A percentile compares a stretch with the other conserved stretches of the same genome.
phyloP scores from a whole-genome alignment of 2,888 invertebrate genomes.

The Crocallis elinguaria region DNA sequence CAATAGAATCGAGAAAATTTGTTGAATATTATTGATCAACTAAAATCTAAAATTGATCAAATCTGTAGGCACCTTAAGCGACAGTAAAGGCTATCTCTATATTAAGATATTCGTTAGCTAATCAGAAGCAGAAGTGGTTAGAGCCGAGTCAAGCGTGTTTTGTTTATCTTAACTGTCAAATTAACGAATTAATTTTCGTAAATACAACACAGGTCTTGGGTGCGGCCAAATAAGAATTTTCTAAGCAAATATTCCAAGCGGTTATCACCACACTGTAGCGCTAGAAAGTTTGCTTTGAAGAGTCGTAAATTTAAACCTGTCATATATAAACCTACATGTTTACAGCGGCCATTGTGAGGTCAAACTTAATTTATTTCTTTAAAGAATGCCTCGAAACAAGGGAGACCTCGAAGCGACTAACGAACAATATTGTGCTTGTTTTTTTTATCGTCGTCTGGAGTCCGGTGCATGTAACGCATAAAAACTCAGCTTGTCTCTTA shows the following conservation, averaged over 20 bases:
- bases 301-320: slow-evolving; percentile 59
- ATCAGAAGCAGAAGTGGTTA: slow-evolving; percentile 9
- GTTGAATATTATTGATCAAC: too few relatives aligned
- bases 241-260: slow-evolving; percentile 30
- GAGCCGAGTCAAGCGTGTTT: slow-evolving; percentile 25
- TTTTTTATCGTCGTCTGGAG: slow-evolving; percentile 45
- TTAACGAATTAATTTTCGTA: slow-evolving; percentile 27
- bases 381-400: slow-evolving; percentile 38
- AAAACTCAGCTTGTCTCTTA: slow-evolving; percentile 49
- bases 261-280: slow-evolving; percentile 40
- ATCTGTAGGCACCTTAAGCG: too few relatives aligned
- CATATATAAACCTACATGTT: slow-evolving; percentile 69
- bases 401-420: slow-evolving; percentile 30
- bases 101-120: too few relatives aligned
- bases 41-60: too few relatives aligned
- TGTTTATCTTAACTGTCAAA: slow-evolving; percentile 30
- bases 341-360: slow-evolving; percentile 62
- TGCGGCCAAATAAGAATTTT: slow-evolving; percentile 13
- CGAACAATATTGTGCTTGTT: slow-evolving; percentile 41
- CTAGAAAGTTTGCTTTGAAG: slow-evolving; percentile 36
- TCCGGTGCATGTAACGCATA: slow-evolving; percentile 41
- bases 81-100: background rate
- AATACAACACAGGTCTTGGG: slow-evolving; percentile 4
- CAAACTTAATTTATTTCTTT: slow-evolving; percentile 69
- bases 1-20: background rate